Base-by-base conservation (phyloP, 2,797 vertebrate species). In the Neopelma chrysocephalum region DNA sequence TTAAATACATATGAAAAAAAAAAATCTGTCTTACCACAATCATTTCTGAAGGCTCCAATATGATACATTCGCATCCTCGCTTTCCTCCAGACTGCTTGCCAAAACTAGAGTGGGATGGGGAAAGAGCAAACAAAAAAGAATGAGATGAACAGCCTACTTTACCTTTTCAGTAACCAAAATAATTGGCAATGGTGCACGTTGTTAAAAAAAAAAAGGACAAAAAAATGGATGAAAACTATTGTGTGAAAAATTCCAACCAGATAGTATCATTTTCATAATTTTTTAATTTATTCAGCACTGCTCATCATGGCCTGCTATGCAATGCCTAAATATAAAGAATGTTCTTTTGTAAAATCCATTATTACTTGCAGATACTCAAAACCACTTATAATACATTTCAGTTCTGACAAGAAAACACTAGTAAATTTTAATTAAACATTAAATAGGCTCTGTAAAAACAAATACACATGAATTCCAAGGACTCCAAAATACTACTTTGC, bases 11-110 rank as follows among this genome's bases (percentile, higher is more conserved):
- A 79, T 95, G 65, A 91, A 26, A 47, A 18, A 51, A 89, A 96
- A 77, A 92, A 89, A 96, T 83, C 36, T 62, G 58, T 96, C 99
- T 99, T 98, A 99, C 99, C 99, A 99, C 99, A 97, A 99, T 99
- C 99, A 99, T 99, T 98, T 99, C 99, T 97, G 99, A 99, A 92
- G 99, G 99, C 96, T 99, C 99, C 98, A 99, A 96, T 93, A 99
- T 99, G 98, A 99, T 98, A 98, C 99, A 99, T 97, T 99, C 99
- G 96, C 98, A 99, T 97, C 99, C 99, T 98, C 99, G 98, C 96
- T 99, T 98, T 95, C 99, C 99, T 96, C 99, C 99, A 97, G 98
- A 98, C 98, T 99, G 99, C 97, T 98, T 99, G 97, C 99, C 99
- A 98, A 99, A 99, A 98, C 99, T 99, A 98, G 60, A 91, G 82